Evolutionary conservation across 2,888 invertebrate genomes (phyloP).

Genomic region (Arctia plantaginis): DNA sequence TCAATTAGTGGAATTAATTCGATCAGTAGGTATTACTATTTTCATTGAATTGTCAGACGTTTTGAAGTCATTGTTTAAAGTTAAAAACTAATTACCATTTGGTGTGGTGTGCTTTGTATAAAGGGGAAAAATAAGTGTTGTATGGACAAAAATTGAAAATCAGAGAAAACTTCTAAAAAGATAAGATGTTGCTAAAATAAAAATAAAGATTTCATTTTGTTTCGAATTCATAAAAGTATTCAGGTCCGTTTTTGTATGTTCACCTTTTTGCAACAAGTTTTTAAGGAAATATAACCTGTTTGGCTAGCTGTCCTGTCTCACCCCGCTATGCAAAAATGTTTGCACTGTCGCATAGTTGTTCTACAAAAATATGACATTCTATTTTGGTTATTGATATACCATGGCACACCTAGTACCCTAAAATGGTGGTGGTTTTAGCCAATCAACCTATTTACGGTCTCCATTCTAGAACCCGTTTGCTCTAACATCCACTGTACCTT

Average conservation of each 20-base stretch:
- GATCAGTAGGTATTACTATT: not conserved
- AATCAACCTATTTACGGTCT: too few species aligned
- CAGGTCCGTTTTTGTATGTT: not conserved
- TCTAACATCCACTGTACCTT: too few species aligned
- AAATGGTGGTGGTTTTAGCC: not conserved
- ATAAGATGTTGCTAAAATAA: not conserved
- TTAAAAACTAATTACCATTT: not conserved
- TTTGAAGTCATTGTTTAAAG: not conserved
- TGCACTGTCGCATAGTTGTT: slow-evolving; percentile 6
- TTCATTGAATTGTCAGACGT: not conserved
- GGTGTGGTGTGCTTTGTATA: too few species aligned
- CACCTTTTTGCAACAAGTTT: slow-evolving; percentile 2
- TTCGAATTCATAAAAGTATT: not conserved
- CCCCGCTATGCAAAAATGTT: not conserved
- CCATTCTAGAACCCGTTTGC: too few species aligned
- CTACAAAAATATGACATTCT: not conserved
- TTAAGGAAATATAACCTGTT: slow-evolving; percentile 12
- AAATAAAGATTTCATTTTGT: not conserved
- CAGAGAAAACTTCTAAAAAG: not conserved
- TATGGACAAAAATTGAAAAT: not conserved
- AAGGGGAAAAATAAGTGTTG: not conserved
- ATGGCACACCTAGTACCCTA: not conserved
- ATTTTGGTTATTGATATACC: not conserved
- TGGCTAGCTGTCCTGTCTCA: slow-evolving; percentile 7
- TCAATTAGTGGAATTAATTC: not conserved